Evolutionary conservation across 2,113 vertebrate genomes (phyloP).

Genomic region (Fukomys damarensis): DNA sequence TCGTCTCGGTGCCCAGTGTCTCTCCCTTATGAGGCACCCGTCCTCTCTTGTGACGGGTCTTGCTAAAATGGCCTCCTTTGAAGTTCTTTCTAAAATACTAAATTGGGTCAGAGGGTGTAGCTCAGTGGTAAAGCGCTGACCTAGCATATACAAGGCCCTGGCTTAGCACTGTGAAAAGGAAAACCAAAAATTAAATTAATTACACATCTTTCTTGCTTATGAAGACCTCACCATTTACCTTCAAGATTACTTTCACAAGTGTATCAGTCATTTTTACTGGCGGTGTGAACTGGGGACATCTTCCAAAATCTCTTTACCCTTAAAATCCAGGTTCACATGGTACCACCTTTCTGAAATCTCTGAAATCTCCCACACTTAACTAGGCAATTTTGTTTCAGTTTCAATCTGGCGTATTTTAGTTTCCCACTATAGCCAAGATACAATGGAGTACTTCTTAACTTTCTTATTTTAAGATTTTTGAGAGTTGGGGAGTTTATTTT

Average conservation of each 20-base stretch:
- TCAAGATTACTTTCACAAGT: not conserved
- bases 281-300: not conserved
- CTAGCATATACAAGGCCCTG: not conserved
- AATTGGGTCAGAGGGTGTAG: not conserved
- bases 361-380: not conserved
- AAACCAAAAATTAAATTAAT: not conserved
- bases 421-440: not conserved
- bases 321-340: not conserved
- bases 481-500: not conserved
- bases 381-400: not conserved
- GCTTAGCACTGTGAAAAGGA: not conserved
- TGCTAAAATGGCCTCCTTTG: not conserved
- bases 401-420: not conserved
- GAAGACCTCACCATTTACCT: not conserved
- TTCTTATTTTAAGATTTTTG: not conserved
- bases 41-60: not conserved
- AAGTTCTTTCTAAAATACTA: not conserved
- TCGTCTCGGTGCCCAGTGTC: not conserved
- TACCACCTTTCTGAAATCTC: not conserved
- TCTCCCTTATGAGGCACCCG: not conserved
- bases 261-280: not conserved
- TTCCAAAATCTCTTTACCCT: not conserved
- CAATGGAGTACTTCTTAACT: not conserved
- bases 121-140: not conserved
- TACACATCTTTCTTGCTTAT: not conserved